These are phyloP conservation scores for Cataglyphis livida DNA, from an alignment of 2,888 invertebrate species.

Conservation along the genomic window DNA sequence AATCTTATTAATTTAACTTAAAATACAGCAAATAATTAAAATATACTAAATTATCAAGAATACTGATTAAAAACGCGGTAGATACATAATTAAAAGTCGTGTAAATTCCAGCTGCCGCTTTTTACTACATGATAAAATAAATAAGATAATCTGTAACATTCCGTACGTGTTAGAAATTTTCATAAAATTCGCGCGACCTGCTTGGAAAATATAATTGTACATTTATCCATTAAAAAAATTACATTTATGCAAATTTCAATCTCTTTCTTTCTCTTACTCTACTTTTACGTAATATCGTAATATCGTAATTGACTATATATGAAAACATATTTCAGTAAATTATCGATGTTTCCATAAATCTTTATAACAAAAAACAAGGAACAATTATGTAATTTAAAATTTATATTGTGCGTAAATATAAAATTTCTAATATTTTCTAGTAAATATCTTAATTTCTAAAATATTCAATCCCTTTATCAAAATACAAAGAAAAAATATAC, in stretches of 20 bases:
- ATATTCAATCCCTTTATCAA: background rate
- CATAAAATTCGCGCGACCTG: background rate
- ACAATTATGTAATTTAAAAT: background rate
- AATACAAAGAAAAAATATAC: background rate
- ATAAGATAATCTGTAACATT: slow-evolving; percentile 20
- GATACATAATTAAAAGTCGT: slow-evolving; percentile 25
- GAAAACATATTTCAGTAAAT: slow-evolving; percentile 6
- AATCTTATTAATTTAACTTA: slow-evolving; percentile 38
- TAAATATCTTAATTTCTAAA: background rate
- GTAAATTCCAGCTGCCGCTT: slow-evolving; percentile 2
- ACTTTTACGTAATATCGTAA: background rate
- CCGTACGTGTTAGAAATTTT: background rate
- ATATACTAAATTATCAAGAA: slow-evolving; percentile 20
- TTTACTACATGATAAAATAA: background rate
- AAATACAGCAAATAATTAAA: slow-evolving; percentile 7
- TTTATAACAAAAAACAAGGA: slow-evolving; percentile 1
- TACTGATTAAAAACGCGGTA: background rate
- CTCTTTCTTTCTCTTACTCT: slow-evolving; percentile 1
- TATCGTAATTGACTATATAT: background rate
- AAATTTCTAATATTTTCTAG: background rate
- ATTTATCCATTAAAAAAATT: slow-evolving; percentile 27
- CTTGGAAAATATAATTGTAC: slow-evolving; percentile 34
- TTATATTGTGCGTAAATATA: background rate
- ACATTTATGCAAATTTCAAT: background rate
- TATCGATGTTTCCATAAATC: background rate